These are phyloP conservation scores for Drosophila tripunctata DNA, from an alignment of 2,888 invertebrate genomes.

Conservation along the genomic window DNA sequence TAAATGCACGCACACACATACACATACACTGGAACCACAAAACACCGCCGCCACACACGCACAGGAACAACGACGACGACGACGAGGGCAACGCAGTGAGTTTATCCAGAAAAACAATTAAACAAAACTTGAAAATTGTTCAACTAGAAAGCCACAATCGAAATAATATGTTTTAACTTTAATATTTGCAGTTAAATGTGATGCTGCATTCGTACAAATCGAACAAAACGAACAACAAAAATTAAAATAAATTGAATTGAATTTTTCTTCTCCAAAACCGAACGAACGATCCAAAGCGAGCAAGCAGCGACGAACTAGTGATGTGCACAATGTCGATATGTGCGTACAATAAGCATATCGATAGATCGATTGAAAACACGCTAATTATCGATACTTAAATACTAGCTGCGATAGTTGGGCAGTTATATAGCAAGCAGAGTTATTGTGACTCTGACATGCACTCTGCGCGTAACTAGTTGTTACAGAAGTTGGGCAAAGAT, in stretches of 20 bases:
- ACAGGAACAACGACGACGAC: too few relatives aligned
- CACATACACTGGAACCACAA: constrained; percentile 16
- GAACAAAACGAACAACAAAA: constrained; percentile 58
- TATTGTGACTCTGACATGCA: neutral
- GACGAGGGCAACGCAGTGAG: too few relatives aligned
- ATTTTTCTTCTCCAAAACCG: constrained; percentile 49
- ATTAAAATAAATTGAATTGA: constrained; percentile 51
- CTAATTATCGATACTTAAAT: neutral
- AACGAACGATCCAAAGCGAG: constrained; percentile 48
- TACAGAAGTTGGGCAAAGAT: neutral
- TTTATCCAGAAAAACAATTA: constrained; percentile 42
- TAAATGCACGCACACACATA: constrained; percentile 21
- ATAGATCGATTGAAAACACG: constrained; percentile 10
- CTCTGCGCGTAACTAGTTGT: neutral
- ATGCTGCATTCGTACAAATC: constrained; percentile 36
- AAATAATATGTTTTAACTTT: constrained; percentile 23
- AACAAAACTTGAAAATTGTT: constrained; percentile 24
- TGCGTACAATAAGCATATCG: neutral
- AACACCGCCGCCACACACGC: constrained; percentile 34
- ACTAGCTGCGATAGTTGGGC: neutral
- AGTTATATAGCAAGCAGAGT: neutral
- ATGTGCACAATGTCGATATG: constrained; percentile 7
- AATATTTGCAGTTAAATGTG: constrained; percentile 19
- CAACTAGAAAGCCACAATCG: constrained; percentile 24
- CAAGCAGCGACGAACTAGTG: constrained; percentile 55